phyloP scores from a whole-genome alignment of 1,140 invertebrate species.

The Batillaria attramentaria region DNA sequence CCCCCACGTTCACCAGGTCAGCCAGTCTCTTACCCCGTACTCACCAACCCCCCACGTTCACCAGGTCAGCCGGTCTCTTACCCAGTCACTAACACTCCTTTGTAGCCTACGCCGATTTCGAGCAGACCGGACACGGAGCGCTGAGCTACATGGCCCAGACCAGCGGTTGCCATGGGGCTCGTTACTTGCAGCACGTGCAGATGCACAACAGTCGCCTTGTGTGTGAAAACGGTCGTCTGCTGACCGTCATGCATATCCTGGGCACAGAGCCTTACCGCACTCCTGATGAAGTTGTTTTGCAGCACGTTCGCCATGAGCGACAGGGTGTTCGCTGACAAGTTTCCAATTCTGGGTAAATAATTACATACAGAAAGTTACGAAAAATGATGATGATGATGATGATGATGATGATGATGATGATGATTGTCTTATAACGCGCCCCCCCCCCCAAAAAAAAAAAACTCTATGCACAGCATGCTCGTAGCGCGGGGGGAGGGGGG shows the following conservation, averaged over 20 bases:
- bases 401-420: too few relatives aligned
- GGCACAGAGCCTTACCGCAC: neutral
- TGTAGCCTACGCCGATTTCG: neutral
- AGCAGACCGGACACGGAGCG: neutral
- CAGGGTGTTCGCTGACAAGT: neutral
- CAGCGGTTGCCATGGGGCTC: neutral
- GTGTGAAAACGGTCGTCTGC: conserved; percentile 17
- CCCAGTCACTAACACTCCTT: too few relatives aligned
- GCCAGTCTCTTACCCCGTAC: neutral
- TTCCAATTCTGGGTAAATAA: neutral
- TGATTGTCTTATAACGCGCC: too few relatives aligned
- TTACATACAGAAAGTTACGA: too few relatives aligned
- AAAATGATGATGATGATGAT: too few relatives aligned
- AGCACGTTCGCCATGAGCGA: conserved; percentile 10
- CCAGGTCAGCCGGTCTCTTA: too few relatives aligned
- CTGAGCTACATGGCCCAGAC: neutral
- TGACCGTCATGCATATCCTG: neutral
- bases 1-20: neutral
- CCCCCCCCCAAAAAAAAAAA: too few relatives aligned
- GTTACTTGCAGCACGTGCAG: neutral
- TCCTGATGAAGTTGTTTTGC: conserved; percentile 22
- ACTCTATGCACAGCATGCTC: too few relatives aligned
- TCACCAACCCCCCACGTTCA: neutral
- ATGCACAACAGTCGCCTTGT: conserved; percentile 23
- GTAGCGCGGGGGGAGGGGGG: too few relatives aligned